Conservation (phyloP, 2,113 vertebrate genomes). For the Archocentrus centrarchus region DNA sequence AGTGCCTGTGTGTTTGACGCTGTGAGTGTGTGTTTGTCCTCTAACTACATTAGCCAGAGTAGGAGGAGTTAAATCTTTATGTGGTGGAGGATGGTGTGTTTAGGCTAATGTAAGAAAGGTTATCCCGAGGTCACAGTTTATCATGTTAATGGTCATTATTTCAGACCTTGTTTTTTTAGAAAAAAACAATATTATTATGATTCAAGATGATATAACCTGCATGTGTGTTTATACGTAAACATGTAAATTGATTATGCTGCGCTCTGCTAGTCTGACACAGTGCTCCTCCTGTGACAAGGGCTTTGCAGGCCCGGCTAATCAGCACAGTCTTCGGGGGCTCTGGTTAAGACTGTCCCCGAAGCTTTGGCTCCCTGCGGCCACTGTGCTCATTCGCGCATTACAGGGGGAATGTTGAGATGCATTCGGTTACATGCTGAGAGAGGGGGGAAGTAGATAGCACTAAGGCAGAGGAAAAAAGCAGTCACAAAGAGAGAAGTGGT, state of each 20-base stretch:
- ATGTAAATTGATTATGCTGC: constrained; percentile 62
- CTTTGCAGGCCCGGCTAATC: constrained; percentile 65
- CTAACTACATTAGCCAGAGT: constrained; percentile 23
- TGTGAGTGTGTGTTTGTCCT: constrained; percentile 18
- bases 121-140: constrained; percentile 20
- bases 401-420: constrained; percentile 34
- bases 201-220: constrained; percentile 23
- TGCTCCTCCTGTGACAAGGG: constrained; percentile 62
- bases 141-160: not conserved
- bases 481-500: constrained; percentile 32
- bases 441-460: not conserved
- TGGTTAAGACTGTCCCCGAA: constrained; percentile 58
- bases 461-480: constrained; percentile 25
- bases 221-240: constrained; percentile 51
- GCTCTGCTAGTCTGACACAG: constrained; percentile 55
- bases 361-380: constrained; percentile 53
- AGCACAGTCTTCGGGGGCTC: constrained; percentile 46
- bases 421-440: constrained; percentile 22
- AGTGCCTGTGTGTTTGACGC: constrained; percentile 48
- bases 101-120: constrained; percentile 4
- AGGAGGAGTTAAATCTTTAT: constrained; percentile 28
- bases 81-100: constrained; percentile 8
- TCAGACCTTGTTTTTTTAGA: not conserved
- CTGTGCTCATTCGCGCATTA: constrained; percentile 43
- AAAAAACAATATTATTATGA: not conserved